Evolutionary conservation across 1,140 invertebrate genomes (phyloP).

Genomic region (Cydia amplana): DNA sequence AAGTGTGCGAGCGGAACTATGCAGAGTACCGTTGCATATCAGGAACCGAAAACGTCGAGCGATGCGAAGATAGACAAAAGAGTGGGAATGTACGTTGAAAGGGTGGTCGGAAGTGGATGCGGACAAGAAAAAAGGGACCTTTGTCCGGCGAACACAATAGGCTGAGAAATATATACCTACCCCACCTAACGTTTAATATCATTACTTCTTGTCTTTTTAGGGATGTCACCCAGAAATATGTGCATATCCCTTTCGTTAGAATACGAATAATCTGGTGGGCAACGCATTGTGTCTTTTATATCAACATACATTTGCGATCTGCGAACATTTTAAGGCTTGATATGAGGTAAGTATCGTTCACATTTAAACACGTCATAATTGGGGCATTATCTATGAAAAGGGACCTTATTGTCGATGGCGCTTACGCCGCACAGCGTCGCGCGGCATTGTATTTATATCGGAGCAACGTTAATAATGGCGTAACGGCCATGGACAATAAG

Average conservation of each 20-base stretch:
- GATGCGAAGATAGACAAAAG: conserved; percentile 25
- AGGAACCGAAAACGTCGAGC: conserved; percentile 21
- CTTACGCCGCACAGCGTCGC: no score
- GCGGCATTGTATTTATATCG: no score
- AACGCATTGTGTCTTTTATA: neutral
- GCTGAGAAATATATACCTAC: conserved; percentile 22
- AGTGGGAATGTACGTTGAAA: conserved; percentile 9
- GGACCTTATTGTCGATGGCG: no score
- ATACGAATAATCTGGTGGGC: neutral
- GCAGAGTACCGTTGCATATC: conserved; percentile 4
- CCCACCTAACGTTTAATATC: conserved; percentile 25
- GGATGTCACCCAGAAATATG: conserved; percentile 7
- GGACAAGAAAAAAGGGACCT: conserved; percentile 24
- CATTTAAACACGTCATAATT: no score
- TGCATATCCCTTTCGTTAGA: neutral
- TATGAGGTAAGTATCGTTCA: neutral
- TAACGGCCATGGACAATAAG: no score
- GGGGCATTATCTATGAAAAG: no score
- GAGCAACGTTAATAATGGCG: no score
- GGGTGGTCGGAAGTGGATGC: conserved; percentile 23
- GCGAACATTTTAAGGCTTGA: neutral
- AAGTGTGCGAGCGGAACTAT: conserved; percentile 6
- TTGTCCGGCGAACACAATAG: conserved; percentile 21
- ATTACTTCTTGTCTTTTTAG: conserved; percentile 28
- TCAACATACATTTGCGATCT: neutral